A percentile compares a stretch with the other conserved stretches of the same genome.
Evolutionary conservation across 1,140 invertebrate genomes (phyloP).

Genomic region (Acromyrmex echinatior): DNA sequence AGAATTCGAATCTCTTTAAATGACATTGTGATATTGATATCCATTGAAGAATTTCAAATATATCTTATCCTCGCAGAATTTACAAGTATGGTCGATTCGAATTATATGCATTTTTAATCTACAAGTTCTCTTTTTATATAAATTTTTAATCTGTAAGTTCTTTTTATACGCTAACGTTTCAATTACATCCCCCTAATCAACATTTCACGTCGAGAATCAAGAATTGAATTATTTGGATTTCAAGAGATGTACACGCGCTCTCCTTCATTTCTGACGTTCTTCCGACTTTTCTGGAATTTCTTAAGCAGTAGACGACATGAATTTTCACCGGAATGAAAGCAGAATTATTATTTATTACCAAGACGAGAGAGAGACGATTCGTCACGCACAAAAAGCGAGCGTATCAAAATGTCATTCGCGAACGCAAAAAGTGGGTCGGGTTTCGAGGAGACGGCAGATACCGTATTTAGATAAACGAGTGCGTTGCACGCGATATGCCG

Average conservation of each 20-base stretch:
- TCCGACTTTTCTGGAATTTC: not conserved
- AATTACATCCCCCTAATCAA: constrained; percentile 8
- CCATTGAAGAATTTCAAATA: not conserved
- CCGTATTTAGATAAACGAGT: constrained; percentile 72
- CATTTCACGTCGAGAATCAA: constrained; percentile 20
- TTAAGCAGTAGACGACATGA: not conserved
- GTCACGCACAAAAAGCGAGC: constrained; percentile 35
- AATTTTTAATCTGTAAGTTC: constrained; percentile 16
- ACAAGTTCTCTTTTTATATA: constrained; percentile 1
- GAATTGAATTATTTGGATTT: constrained; percentile 27
- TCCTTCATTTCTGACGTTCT: not conserved
- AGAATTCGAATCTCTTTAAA: not conserved
- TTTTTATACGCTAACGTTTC: constrained; percentile 3
- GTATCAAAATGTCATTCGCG: constrained; percentile 47
- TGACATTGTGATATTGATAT: not conserved
- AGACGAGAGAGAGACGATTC: constrained; percentile 12
- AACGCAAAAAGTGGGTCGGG: constrained; percentile 68
- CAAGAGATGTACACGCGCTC: constrained; percentile 9
- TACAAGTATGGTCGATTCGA: not conserved
- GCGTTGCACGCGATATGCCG: constrained; percentile 67
- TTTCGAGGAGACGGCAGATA: constrained; percentile 40
- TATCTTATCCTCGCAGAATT: not conserved
- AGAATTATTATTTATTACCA: constrained; percentile 51
- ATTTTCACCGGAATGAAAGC: not conserved
- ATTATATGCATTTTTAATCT: constrained; percentile 33